A percentile compares a stretch with the other conserved stretches of the same genome.
Conservation (phyloP, 2,888 invertebrate genomes). For the Caenorhabditis zanzibari region DNA sequence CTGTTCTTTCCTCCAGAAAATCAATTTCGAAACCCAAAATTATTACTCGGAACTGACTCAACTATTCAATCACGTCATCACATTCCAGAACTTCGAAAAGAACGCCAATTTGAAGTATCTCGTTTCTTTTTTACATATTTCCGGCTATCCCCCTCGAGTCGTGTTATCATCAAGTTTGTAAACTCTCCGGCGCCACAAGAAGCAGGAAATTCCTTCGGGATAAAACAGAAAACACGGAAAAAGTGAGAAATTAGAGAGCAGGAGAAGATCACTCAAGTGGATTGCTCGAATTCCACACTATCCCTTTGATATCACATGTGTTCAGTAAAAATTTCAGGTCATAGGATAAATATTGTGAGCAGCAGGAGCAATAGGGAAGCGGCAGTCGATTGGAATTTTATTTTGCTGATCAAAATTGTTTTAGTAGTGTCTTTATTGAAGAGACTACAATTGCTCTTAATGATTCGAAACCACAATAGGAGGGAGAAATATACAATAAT, state of each 20-base stretch:
- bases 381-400: conserved; percentile 4
- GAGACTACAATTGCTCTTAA: conserved; percentile 24
- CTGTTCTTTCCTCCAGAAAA: neutral
- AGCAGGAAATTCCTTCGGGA: conserved; percentile 11
- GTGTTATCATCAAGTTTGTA: conserved; percentile 39
- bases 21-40: conserved; percentile 2
- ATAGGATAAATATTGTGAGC: neutral
- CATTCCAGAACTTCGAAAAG: neutral
- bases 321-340: conserved; percentile 22
- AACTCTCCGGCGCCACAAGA: conserved; percentile 24
- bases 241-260: conserved; percentile 24
- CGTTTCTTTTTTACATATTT: conserved; percentile 33
- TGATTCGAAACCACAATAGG: conserved; percentile 30
- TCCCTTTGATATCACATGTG: conserved; percentile 50
- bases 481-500: conserved; percentile 16
- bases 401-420: conserved; percentile 16
- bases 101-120: conserved; percentile 23
- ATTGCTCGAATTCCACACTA: conserved; percentile 54
- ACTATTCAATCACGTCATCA: conserved; percentile 15
- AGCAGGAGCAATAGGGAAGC: neutral
- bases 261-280: neutral
- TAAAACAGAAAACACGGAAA: conserved; percentile 17
- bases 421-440: conserved; percentile 7
- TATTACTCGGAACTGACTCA: neutral
- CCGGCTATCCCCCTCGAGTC: conserved; percentile 31